Conservation (phyloP, 2,888 invertebrate species). For the Plagodis dolabraria region DNA sequence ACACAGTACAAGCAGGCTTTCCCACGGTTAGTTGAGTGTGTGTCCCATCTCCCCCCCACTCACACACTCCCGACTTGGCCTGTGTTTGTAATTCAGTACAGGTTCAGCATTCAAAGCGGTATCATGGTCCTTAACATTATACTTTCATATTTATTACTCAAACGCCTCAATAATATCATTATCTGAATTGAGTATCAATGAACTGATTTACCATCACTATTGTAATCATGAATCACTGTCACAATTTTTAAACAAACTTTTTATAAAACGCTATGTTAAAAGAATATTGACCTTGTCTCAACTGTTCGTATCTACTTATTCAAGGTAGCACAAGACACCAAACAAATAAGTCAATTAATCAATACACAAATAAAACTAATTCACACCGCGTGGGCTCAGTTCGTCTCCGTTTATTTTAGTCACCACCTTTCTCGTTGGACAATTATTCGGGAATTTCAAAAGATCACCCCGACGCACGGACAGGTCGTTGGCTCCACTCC, state of each 20-base stretch:
- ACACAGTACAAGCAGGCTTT: conserved; percentile 70
- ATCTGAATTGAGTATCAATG: conserved; percentile 22
- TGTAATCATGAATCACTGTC: conserved; percentile 1
- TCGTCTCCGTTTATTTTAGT: conserved; percentile 76
- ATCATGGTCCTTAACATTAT: conserved; percentile 76
- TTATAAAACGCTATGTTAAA: conserved; percentile 1
- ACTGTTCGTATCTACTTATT: conserved; percentile 1
- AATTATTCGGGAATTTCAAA: conserved; percentile 83
- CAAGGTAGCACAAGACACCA: conserved; percentile 39
- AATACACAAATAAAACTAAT: conserved; percentile 82
- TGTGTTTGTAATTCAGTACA: conserved; percentile 78
- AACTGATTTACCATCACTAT: conserved; percentile 14
- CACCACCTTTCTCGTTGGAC: conserved; percentile 77
- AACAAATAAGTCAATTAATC: conserved; percentile 75
- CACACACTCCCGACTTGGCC: conserved; percentile 55
- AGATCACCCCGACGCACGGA: conserved; percentile 75
- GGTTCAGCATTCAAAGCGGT: conserved; percentile 79
- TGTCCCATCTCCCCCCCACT: conserved; percentile 48
- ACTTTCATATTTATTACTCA: conserved; percentile 80
- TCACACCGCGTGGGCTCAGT: conserved; percentile 65
- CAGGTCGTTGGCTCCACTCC: conserved; percentile 71
- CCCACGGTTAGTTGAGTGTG: conserved; percentile 75
- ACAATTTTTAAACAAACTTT: not conserved
- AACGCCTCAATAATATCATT: conserved; percentile 60
- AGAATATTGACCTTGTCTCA: conserved; percentile 5